Percentiles rank a stretch among this genome's conserved stretches.
phyloP scores from a whole-genome alignment of 2,888 invertebrate species.

The Scaeva pyrastri region DNA sequence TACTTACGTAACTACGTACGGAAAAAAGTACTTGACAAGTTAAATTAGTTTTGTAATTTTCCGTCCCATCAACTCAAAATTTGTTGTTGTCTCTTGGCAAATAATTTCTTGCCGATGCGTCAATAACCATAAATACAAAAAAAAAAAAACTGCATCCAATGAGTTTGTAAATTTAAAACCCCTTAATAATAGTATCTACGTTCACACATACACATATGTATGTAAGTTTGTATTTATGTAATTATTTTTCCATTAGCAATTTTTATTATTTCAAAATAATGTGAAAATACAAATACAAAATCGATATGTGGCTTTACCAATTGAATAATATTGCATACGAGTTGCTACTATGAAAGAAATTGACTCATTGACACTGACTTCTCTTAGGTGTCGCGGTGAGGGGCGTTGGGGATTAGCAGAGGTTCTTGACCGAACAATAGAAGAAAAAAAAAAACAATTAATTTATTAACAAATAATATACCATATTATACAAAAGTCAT shows the following conservation, averaged over 20 bases:
- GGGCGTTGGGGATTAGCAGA: background rate
- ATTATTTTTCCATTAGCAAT: conserved; percentile 31
- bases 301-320: background rate
- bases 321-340: background rate
- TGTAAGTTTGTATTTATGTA: too few relatives aligned
- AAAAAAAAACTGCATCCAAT: too few relatives aligned
- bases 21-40: background rate
- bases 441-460: conserved; percentile 19
- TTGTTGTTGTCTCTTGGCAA: background rate
- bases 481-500: conserved; percentile 3
- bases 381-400: background rate
- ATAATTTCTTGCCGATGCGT: background rate
- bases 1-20: too few relatives aligned
- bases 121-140: conserved; percentile 20
- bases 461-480: conserved; percentile 30
- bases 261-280: conserved; percentile 34
- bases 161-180: background rate
- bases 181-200: conserved; percentile 1
- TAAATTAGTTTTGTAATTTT: conserved; percentile 12
- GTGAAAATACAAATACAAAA: conserved; percentile 25
- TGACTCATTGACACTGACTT: conserved; percentile 19
- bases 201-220: too few relatives aligned
- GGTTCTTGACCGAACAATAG: conserved; percentile 36
- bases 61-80: background rate
- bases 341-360: background rate